Percentiles rank a stretch among this genome's conserved stretches.
Evolutionary conservation across 2,888 invertebrate species (phyloP).

Genomic region (Noctua comes): DNA sequence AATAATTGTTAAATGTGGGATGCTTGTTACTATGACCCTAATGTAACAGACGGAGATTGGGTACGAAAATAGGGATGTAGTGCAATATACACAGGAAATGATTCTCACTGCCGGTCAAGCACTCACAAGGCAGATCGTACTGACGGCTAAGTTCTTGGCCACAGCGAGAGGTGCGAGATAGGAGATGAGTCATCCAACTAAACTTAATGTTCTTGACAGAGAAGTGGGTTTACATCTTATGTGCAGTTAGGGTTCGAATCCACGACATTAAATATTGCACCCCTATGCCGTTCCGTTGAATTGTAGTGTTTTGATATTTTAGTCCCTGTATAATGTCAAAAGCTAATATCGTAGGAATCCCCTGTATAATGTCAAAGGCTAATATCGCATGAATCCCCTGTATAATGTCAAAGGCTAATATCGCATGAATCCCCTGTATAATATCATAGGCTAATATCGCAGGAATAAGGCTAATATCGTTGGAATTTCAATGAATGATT

Average conservation of each 20-base stretch:
- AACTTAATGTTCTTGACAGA: background rate
- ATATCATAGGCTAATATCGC: background rate
- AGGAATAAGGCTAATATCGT: background rate
- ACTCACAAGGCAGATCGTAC: background rate
- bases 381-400: background rate
- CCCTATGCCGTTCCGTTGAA: background rate
- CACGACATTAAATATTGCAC: background rate
- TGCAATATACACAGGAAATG: background rate
- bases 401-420: background rate
- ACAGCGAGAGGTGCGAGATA: background rate
- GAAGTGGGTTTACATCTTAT: background rate
- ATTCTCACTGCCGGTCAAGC: background rate
- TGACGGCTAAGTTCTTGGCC: background rate
- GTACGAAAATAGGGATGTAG: background rate
- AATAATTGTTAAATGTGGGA: background rate
- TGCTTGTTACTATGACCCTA: background rate
- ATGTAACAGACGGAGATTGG: background rate
- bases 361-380: background rate
- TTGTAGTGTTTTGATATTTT: background rate
- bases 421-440: background rate
- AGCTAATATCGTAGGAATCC: too few relatives aligned
- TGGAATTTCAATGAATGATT: constrained; percentile 11
- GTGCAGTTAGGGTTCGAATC: constrained; percentile 3
- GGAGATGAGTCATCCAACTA: background rate
- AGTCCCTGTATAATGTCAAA: background rate